Conservation (phyloP, 1,140 invertebrate species). For the Chironomus striatipennis region DNA sequence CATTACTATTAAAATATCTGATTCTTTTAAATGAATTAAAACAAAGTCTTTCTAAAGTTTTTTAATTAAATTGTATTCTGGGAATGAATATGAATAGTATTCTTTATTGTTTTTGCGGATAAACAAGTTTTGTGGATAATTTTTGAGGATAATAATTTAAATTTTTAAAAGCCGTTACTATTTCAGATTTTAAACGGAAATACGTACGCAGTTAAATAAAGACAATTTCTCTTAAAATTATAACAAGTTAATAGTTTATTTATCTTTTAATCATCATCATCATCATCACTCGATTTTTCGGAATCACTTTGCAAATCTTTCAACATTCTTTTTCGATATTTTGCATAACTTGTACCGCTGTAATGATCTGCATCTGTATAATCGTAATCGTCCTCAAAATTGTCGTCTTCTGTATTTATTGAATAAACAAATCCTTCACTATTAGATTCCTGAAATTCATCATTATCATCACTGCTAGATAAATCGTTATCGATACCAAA, state of each 20-base stretch:
- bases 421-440: conserved; percentile 41
- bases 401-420: conserved; percentile 36
- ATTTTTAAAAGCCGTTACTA: too few relatives aligned
- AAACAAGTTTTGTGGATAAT: too few relatives aligned
- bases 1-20: neutral
- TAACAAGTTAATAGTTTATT: neutral
- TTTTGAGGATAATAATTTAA: too few relatives aligned
- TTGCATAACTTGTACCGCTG: conserved; percentile 45
- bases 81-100: too few relatives aligned
- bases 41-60: too few relatives aligned
- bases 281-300: conserved; percentile 24
- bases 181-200: too few relatives aligned
- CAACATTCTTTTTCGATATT: conserved; percentile 43
- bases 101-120: too few relatives aligned
- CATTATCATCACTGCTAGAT: conserved; percentile 40
- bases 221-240: too few relatives aligned
- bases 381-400: conserved; percentile 43
- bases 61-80: too few relatives aligned
- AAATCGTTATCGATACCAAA: conserved; percentile 35
- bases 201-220: too few relatives aligned
- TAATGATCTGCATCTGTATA: conserved; percentile 43
- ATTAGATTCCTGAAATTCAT: conserved; percentile 18
- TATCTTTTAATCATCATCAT: neutral
- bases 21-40: too few relatives aligned
- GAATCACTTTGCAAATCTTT: conserved; percentile 31